Conservation (phyloP, 2,888 invertebrate species). For the Sialis fuliginosa region DNA sequence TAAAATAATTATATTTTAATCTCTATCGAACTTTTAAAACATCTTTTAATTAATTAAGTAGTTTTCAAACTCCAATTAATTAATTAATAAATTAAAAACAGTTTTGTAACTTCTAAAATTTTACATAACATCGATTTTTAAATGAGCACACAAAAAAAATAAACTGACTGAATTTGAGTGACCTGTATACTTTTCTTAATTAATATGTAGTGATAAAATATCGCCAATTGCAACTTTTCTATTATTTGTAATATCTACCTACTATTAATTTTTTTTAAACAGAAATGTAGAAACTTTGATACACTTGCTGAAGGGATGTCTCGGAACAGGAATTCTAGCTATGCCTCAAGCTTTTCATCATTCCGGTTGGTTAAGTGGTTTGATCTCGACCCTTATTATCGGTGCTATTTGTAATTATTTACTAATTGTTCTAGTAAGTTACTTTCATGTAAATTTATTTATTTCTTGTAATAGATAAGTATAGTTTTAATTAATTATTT, state of each 20-base stretch:
- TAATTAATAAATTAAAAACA: no score
- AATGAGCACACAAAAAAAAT: no score
- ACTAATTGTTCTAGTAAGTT: conserved; percentile 61
- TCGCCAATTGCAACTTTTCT: no score
- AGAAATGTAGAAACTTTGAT: conserved; percentile 69
- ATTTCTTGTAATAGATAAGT: background rate
- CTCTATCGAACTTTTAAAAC: no score
- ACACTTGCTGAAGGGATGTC: conserved; percentile 74
- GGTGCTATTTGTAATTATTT: conserved; percentile 73
- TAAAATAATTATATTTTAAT: conserved; percentile 8
- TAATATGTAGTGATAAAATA: no score
- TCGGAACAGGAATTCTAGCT: conserved; percentile 87
- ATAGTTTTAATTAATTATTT: conserved; percentile 6
- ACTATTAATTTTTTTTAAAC: conserved; percentile 14
- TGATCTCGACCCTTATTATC: conserved; percentile 57
- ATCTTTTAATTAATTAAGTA: no score
- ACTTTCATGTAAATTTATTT: background rate
- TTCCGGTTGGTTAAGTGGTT: conserved; percentile 64
- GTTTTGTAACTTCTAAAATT: no score
- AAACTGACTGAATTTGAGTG: no score
- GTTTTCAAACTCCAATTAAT: no score
- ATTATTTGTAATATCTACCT: no score
- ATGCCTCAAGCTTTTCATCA: conserved; percentile 86
- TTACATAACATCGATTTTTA: no score
- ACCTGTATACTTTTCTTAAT: no score